These are phyloP conservation scores for Chloroclysta siterata DNA, from an alignment of 2,888 invertebrate species.

Conservation along the genomic window DNA sequence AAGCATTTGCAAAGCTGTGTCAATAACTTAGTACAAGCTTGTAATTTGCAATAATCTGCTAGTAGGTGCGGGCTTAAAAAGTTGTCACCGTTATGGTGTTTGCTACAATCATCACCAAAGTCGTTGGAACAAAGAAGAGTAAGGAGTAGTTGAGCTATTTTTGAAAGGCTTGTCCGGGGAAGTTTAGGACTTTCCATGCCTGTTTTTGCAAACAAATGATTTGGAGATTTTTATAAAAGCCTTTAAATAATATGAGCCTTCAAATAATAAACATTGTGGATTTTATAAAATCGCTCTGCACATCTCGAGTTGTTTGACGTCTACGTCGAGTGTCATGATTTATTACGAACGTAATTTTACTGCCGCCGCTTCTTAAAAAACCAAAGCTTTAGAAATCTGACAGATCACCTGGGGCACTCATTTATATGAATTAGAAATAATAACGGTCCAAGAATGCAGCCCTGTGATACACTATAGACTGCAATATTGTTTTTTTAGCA, in stretches of 20 bases:
- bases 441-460: slow-evolving; percentile 19
- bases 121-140: too few species aligned
- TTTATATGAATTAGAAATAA: slow-evolving; percentile 26
- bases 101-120: too few species aligned
- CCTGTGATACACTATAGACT: slow-evolving; percentile 1
- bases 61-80: neutral
- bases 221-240: too few species aligned
- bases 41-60: neutral
- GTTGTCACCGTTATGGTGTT: neutral
- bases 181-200: too few species aligned
- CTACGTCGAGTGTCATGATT: too few species aligned
- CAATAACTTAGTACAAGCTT: slow-evolving; percentile 11
- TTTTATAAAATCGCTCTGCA: too few species aligned
- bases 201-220: too few species aligned
- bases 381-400: slow-evolving; percentile 1
- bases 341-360: neutral
- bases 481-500: neutral
- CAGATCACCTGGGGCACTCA: slow-evolving; percentile 14
- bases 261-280: too few species aligned
- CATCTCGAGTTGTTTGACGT: neutral
- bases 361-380: neutral
- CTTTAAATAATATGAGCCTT: too few species aligned
- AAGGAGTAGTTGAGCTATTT: too few species aligned
- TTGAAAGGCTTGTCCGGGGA: too few species aligned
- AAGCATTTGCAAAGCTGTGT: slow-evolving; percentile 28